A percentile compares a stretch with the other conserved stretches of the same genome.
phyloP scores from a whole-genome alignment of 1,140 invertebrate genomes.

The Drosophila triauraria region DNA sequence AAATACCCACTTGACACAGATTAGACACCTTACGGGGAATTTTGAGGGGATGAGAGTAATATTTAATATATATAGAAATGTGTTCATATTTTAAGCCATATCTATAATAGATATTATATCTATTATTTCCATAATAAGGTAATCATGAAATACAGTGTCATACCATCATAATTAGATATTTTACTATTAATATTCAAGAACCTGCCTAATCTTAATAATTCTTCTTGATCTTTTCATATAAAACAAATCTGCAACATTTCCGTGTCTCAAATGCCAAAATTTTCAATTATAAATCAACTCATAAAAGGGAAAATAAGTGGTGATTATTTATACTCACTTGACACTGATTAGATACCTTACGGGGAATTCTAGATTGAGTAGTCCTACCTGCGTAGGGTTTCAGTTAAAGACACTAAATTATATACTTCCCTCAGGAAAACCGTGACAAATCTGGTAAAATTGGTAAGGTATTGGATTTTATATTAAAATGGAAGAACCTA shows the following conservation, averaged over 20 bases:
- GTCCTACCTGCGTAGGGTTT: background rate
- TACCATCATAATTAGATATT: no score
- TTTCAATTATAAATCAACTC: slow-evolving; percentile 5
- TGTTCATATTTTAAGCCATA: no score
- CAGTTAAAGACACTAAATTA: background rate
- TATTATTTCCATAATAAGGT: no score
- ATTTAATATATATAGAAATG: no score
- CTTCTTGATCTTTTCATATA: background rate
- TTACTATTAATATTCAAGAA: no score
- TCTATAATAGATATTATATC: no score
- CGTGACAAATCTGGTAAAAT: background rate
- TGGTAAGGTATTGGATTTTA: background rate
- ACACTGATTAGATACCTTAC: slow-evolving; percentile 27
- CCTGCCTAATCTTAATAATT: no score
- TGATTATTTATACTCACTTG: slow-evolving; percentile 34
- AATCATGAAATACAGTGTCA: no score
- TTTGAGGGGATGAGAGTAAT: no score
- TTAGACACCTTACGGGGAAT: no score
- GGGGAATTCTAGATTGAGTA: slow-evolving; percentile 10
- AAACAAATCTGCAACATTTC: background rate
- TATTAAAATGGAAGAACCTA: background rate
- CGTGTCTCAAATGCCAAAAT: background rate
- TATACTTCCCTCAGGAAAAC: background rate
- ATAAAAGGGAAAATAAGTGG: slow-evolving; percentile 24
- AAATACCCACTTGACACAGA: no score